These are phyloP conservation scores for Xerus inauris DNA, from an alignment of 2,113 vertebrate species.

Conservation along the genomic window DNA sequence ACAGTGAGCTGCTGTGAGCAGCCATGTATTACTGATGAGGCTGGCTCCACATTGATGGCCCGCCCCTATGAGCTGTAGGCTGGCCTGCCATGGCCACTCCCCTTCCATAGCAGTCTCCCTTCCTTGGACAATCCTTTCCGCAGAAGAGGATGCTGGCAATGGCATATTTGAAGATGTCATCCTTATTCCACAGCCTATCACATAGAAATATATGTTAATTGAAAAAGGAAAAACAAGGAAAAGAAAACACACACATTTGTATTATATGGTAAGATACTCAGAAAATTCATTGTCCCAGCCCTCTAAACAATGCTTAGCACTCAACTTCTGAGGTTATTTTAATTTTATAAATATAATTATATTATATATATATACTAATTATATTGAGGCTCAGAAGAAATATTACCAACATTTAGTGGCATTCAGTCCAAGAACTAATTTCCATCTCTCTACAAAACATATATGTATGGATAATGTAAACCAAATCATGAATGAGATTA, in stretches of 20 bases:
- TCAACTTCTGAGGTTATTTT: neutral
- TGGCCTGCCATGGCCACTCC: conserved; percentile 97
- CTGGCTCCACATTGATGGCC: conserved; percentile 94
- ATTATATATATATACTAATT: neutral
- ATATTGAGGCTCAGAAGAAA: neutral
- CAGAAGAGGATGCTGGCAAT: conserved; percentile 76
- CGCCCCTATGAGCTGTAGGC: conserved; percentile 89
- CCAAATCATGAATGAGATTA: neutral
- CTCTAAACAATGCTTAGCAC: neutral
- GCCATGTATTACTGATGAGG: conserved; percentile 92
- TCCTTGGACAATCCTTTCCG: conserved; percentile 91
- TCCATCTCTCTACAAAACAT: neutral
- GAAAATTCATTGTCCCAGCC: neutral
- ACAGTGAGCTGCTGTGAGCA: conserved; percentile 96
- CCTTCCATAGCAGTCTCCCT: conserved; percentile 85
- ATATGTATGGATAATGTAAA: neutral
- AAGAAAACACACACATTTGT: neutral
- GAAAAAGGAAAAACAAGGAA: neutral
- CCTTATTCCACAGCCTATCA: conserved; percentile 87
- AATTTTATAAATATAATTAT: too few species aligned
- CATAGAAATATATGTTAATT: conserved; percentile 45
- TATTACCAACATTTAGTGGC: neutral
- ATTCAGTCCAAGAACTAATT: neutral
- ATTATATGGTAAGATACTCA: neutral
- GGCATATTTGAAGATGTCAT: conserved; percentile 82